A percentile compares a stretch with the other conserved stretches of the same genome.
Evolutionary conservation across 2,888 invertebrate genomes (phyloP).

Genomic region (Acanthoscelides obtectus): DNA sequence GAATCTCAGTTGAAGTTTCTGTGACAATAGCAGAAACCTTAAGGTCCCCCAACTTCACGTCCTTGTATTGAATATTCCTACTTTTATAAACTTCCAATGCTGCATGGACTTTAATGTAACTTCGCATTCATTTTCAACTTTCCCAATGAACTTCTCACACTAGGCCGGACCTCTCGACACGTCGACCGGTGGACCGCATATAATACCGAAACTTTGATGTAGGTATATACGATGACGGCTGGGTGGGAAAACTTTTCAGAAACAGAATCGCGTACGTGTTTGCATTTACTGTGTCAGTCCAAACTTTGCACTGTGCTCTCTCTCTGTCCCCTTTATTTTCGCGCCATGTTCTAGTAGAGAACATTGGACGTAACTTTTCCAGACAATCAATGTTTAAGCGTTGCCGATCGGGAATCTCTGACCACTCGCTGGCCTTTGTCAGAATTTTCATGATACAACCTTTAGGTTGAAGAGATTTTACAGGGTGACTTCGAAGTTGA

Average conservation of each 20-base stretch:
- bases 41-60: no score
- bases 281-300: neutral
- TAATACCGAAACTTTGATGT: neutral
- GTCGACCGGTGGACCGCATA: neutral
- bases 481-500: no score
- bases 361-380: neutral
- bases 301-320: neutral
- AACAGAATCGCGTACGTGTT: neutral
- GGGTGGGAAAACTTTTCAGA: neutral
- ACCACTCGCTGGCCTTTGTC: no score
- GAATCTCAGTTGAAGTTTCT: no score
- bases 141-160: neutral
- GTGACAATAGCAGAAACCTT: no score
- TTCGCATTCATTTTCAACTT: neutral
- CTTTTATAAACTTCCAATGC: neutral
- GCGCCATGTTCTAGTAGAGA: neutral
- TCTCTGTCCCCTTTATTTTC: neutral
- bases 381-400: neutral
- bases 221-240: neutral
- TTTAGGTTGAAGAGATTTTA: no score
- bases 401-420: neutral
- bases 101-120: neutral
- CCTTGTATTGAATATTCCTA: no score
- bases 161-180: no score
- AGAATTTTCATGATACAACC: no score